phyloP scores from a whole-genome alignment of 2,888 invertebrate species.

The Neocrepidodera transversa region DNA sequence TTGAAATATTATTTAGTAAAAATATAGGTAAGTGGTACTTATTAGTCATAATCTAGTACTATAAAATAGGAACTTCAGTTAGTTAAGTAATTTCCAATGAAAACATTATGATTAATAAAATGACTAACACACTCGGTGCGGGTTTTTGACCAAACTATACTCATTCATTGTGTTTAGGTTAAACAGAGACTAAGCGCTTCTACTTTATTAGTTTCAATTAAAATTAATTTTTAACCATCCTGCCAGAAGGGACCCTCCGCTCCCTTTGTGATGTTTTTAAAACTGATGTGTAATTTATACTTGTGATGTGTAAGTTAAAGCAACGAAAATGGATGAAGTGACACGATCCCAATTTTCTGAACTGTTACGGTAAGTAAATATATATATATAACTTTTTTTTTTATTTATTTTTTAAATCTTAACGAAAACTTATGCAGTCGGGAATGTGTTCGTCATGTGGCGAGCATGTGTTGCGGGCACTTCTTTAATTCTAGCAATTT shows the following conservation, averaged over 20 bases:
- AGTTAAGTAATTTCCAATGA: constrained; percentile 34
- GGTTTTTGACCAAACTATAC: constrained; percentile 41
- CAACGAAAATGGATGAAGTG: constrained; percentile 42
- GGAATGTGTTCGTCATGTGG: constrained; percentile 39
- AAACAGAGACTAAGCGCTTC: constrained; percentile 35
- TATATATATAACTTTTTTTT: constrained; percentile 1
- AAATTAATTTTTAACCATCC: constrained; percentile 60
- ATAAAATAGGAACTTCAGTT: not conserved
- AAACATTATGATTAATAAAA: constrained; percentile 45
- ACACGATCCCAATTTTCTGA: constrained; percentile 52
- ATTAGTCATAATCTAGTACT: not conserved
- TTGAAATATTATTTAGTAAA: too few relatives aligned
- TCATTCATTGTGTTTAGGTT: constrained; percentile 38
- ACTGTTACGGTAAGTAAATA: constrained; percentile 49
- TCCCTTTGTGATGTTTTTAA: constrained; percentile 27
- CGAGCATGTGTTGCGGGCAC: constrained; percentile 41
- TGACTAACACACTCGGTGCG: constrained; percentile 45
- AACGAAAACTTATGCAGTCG: constrained; percentile 15
- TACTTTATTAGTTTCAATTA: constrained; percentile 57
- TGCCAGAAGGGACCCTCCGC: constrained; percentile 48
- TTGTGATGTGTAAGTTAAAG: constrained; percentile 25
- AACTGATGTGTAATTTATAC: constrained; percentile 32
- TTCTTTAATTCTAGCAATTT: constrained; percentile 25
- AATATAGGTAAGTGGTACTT: not conserved
- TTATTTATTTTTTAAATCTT: constrained; percentile 8